Conservation (phyloP, 2,113 vertebrate genomes). For the Ceyx margarethae region DNA sequence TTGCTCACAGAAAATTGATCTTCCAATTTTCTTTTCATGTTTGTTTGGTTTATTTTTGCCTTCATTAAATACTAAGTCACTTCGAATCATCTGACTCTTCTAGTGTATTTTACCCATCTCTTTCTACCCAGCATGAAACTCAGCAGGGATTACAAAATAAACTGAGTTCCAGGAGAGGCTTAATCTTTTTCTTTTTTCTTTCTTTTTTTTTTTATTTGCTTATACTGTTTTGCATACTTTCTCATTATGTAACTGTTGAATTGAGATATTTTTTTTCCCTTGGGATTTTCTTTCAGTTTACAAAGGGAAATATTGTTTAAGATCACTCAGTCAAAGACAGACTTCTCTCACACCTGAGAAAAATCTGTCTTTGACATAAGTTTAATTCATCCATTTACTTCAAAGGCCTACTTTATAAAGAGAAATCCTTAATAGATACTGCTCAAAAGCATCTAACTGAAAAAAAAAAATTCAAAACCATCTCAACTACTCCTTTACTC, state of each 20-base stretch:
- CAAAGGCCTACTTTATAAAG: background rate
- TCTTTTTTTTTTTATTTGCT: background rate
- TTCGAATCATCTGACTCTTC: background rate
- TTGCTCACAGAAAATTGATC: background rate
- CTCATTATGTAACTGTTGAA: background rate
- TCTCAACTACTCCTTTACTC: background rate
- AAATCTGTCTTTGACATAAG: background rate
- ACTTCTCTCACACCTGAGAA: background rate
- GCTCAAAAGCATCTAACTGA: background rate
- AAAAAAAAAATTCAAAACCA: background rate
- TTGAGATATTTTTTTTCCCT: background rate
- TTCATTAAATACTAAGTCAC: background rate
- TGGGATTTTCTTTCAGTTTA: background rate
- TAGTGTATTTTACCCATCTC: background rate
- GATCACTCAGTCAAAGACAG: background rate
- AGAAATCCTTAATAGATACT: background rate
- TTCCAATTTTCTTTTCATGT: background rate
- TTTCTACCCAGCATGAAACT: background rate
- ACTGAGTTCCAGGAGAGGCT: background rate
- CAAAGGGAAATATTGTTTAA: background rate
- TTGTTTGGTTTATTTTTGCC: constrained; percentile 1
- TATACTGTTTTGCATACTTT: background rate
- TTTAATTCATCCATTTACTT: background rate
- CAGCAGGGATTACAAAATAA: background rate
- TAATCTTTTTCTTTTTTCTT: background rate